Base-by-base conservation (phyloP, 2,888 invertebrate genomes). In the Ditula angustiorana region DNA sequence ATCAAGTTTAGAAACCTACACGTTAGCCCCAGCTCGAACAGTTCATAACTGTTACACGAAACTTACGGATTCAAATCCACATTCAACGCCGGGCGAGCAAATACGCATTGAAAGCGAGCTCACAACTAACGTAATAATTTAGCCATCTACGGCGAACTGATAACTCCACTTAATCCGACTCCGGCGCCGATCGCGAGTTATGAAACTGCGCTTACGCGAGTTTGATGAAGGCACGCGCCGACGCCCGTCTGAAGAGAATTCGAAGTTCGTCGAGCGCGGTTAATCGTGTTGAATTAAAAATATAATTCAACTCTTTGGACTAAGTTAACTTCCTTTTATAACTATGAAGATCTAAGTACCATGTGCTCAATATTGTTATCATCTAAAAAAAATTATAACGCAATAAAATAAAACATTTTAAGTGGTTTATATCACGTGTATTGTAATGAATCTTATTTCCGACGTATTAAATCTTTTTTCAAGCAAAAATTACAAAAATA, bases 81-180 rank as follows among this genome's bases (percentile, higher is more conserved):
- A 57, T 56, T 37, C 30, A 62, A 41, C 57, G 44, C 30, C 30
- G 11, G 1, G n/a, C 8, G 46, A 26, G 13, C 28, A 26, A 47
- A 24, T 47, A 24, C 61, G 61, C 56, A 56, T 62, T 50, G 30
- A 52, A 61, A 52, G n/a, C n/a, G n/a, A n/a, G 49, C 62, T 50
- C 44, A 21, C 50, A 57, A 63, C 63, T 63, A 57, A 44, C 57
- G 41, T 24, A 52, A 63, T 63, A 63, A 63, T 63, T 44, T 57
- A 33, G 57, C 33, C 62, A 62, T 62, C 33, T 44, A 11, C 62
- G n/a, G n/a, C n/a, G 30, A 63, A 57, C 63, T 63, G 63, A 63
- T 63, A 63, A 63, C 37, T 63, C 50, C 24, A 57, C 57, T 58
- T 63, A 57, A 63, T 57, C 50, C 57, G 50, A 63, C 57, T 52